Evolutionary conservation across 2,888 invertebrate species (phyloP).

Genomic region (Pseudococcus longispinus): DNA sequence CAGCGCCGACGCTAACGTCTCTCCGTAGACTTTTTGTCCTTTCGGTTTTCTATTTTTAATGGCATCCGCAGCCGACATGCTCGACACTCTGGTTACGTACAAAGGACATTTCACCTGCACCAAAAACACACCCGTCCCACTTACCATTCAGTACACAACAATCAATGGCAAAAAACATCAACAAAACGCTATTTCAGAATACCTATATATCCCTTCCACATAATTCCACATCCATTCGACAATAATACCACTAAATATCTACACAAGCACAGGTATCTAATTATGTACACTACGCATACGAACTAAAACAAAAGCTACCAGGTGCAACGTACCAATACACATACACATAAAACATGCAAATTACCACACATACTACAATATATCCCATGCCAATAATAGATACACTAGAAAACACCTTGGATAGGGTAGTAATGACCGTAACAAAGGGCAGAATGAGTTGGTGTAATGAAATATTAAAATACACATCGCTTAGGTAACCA

Average conservation of each 20-base stretch:
- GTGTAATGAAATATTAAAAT: not conserved
- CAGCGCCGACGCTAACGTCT: slow-evolving; percentile 85
- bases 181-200: not conserved
- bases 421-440: not conserved
- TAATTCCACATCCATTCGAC: not conserved
- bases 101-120: slow-evolving; percentile 89
- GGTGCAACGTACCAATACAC: not conserved
- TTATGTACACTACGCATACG: not conserved
- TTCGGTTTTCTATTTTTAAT: slow-evolving; percentile 68
- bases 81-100: slow-evolving; percentile 97
- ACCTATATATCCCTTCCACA: not conserved
- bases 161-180: not conserved
- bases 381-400: not conserved
- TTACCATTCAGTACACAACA: not conserved
- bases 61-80: slow-evolving; percentile 84
- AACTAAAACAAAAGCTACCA: not conserved
- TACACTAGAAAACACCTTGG: not conserved
- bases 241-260: not conserved
- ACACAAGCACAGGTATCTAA: not conserved
- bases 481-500: not conserved
- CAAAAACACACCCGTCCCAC: slow-evolving; percentile 59
- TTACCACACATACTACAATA: not conserved
- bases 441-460: not conserved
- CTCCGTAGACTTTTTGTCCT: slow-evolving; percentile 78
- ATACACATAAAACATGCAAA: not conserved